phyloP scores from a whole-genome alignment of 2,113 vertebrate species.

The Oncorhynchus clarkii region DNA sequence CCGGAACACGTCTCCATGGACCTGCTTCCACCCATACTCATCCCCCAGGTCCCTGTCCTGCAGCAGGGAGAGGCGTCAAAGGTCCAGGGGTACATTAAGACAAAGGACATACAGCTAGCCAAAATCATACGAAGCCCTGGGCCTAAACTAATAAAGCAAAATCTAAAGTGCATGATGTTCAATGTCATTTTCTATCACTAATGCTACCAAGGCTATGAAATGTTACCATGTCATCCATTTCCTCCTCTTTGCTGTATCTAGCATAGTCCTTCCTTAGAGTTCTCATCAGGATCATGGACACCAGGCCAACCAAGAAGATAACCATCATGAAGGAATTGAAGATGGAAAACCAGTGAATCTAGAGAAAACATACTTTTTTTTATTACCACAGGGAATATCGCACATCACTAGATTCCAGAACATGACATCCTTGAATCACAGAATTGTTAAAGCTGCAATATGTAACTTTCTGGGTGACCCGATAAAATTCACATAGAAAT shows the following conservation, averaged over 20 bases:
- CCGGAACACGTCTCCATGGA: conserved; percentile 97
- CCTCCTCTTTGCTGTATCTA: conserved; percentile 98
- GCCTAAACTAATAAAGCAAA: too few relatives aligned
- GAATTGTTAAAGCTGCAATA: too few relatives aligned
- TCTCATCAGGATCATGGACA: conserved; percentile 99
- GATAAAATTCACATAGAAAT: too few relatives aligned
- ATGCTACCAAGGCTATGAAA: neutral
- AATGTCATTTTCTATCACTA: too few relatives aligned
- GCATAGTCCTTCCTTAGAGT: conserved; percentile 98
- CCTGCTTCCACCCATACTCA: conserved; percentile 99
- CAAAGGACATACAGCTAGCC: conserved; percentile 3
- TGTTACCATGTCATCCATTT: conserved; percentile 98
- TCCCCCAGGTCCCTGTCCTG: conserved; percentile 98
- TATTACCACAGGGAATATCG: conserved; percentile 50
- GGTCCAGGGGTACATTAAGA: neutral
- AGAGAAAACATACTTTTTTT: conserved; percentile 36
- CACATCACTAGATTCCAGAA: neutral
- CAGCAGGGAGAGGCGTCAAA: neutral
- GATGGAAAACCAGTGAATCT: conserved; percentile 99
- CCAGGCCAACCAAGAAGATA: conserved; percentile 97
- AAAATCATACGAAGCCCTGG: neutral
- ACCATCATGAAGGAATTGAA: conserved; percentile 99
- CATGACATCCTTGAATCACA: too few relatives aligned
- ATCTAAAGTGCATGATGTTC: too few relatives aligned
- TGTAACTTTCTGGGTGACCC: too few relatives aligned